Evolutionary conservation across 2,888 invertebrate species (phyloP).

Genomic region (Sarcophaga variegata): DNA sequence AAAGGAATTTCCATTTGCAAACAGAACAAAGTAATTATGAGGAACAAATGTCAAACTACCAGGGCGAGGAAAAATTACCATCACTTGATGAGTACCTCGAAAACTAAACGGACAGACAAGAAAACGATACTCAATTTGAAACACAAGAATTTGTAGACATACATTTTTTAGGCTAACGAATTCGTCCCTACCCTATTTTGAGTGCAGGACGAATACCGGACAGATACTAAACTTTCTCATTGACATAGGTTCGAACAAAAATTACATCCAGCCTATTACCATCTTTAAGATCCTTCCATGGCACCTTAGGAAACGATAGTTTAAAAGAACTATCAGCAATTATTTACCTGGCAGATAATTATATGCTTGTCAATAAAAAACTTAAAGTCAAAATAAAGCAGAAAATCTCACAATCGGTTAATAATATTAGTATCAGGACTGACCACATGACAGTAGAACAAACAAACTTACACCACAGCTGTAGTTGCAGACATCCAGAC

Average conservation of each 20-base stretch:
- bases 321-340: constrained; percentile 4
- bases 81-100: neutral
- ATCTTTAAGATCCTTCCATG: constrained; percentile 17
- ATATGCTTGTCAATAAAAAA: neutral
- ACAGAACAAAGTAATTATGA: neutral
- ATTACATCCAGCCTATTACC: constrained; percentile 36
- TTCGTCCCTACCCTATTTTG: constrained; percentile 39
- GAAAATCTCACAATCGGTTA: constrained; percentile 1
- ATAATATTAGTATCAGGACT: constrained; percentile 7
- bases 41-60: neutral
- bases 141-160: constrained; percentile 8
- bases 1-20: neutral
- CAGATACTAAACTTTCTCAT: constrained; percentile 23
- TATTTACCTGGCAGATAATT: constrained; percentile 5
- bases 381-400: neutral
- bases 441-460: constrained; percentile 11
- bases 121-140: constrained; percentile 1
- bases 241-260: constrained; percentile 36
- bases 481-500: constrained; percentile 14
- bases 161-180: constrained; percentile 46
- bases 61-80: constrained; percentile 1
- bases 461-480: constrained; percentile 1
- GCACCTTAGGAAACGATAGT: constrained; percentile 24
- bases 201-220: constrained; percentile 28
- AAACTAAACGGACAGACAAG: neutral